A percentile compares a stretch with the other conserved stretches of the same genome.
Evolutionary conservation across 2,888 invertebrate species (phyloP).

Genomic region (Thumatha senex): DNA sequence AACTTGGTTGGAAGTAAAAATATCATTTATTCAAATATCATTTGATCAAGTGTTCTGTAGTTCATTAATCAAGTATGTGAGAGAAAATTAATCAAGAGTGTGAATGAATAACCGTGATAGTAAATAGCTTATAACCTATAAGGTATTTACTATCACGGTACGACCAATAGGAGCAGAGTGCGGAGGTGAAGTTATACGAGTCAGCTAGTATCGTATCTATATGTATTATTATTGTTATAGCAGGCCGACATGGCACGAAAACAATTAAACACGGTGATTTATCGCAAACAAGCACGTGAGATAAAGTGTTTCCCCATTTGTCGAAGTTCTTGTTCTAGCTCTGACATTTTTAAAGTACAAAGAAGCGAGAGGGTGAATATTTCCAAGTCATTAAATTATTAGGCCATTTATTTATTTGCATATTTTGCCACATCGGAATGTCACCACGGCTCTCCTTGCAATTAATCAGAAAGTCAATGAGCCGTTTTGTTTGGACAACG

Average conservation of each 20-base stretch:
- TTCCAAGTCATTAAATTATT: constrained; percentile 34
- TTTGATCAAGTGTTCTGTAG: too few species aligned
- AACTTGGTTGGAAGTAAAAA: too few species aligned
- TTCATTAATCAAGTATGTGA: too few species aligned
- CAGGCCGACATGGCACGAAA: neutral
- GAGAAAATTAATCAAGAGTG: too few species aligned
- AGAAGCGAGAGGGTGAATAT: constrained; percentile 7
- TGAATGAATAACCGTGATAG: too few species aligned
- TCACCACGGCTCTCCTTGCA: constrained; percentile 69
- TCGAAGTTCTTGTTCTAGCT: constrained; percentile 1
- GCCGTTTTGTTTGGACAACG: constrained; percentile 78
- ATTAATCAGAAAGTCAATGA: constrained; percentile 83
- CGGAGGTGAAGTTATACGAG: too few species aligned
- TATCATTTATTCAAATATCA: too few species aligned
- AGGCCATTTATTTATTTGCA: constrained; percentile 44
- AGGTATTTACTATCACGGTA: too few species aligned
- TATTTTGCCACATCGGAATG: constrained; percentile 69
- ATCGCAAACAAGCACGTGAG: neutral
- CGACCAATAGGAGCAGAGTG: too few species aligned
- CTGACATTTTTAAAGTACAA: neutral
- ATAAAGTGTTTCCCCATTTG: neutral
- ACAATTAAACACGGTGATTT: constrained; percentile 4
- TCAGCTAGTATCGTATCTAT: too few species aligned
- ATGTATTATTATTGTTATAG: neutral
- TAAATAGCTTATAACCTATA: too few species aligned